These are phyloP conservation scores for Petrocephalus sullivani DNA, from an alignment of 2,797 vertebrate species.

Conservation along the genomic window DNA sequence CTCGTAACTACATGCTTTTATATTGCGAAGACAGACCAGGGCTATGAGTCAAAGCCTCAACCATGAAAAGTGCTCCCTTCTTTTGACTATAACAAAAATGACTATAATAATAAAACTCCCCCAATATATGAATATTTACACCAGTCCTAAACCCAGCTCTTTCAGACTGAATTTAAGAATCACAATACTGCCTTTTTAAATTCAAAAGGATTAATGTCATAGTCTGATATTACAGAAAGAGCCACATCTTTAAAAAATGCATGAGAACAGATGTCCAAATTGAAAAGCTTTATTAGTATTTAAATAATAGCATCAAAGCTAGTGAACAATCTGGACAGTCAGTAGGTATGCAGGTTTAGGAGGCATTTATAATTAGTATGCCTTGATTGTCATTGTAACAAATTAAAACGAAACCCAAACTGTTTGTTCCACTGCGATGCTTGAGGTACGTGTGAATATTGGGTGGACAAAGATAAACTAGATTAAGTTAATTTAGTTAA, in stretches of 20 bases:
- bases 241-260: background rate
- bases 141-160: background rate
- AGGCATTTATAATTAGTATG: background rate
- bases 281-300: background rate
- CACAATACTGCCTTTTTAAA: background rate
- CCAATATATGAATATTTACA: background rate
- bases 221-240: background rate
- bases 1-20: background rate
- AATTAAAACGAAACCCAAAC: background rate
- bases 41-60: background rate
- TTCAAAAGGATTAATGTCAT: background rate
- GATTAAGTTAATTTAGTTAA: background rate
- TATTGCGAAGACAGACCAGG: background rate
- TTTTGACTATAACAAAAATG: background rate
- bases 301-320: background rate
- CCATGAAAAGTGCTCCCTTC: background rate
- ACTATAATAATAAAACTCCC: background rate
- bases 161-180: background rate
- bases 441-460: background rate
- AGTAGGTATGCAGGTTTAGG: background rate
- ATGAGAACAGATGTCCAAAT: background rate
- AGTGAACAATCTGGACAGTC: background rate
- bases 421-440: background rate
- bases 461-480: background rate
- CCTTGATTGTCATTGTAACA: background rate